Evolutionary conservation across 2,797 vertebrate species (phyloP).

Genomic region (Anniella stebbinsi): DNA sequence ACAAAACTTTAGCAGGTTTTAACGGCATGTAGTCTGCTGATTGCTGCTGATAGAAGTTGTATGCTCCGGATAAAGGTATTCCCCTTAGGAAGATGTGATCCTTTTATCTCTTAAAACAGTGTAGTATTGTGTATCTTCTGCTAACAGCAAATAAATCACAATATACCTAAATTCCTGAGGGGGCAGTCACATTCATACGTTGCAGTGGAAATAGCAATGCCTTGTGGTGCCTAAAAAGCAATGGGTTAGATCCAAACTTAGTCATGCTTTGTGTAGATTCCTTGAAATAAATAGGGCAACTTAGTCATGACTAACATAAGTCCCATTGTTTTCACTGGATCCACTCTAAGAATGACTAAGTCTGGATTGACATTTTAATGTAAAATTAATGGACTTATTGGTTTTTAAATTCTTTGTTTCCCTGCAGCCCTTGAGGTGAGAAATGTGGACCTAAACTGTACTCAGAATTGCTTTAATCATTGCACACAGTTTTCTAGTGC

Average conservation of each 20-base stretch:
- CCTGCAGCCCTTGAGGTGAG: conserved; percentile 62
- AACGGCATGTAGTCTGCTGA: not conserved
- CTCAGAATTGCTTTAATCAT: conserved; percentile 66
- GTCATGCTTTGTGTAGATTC: no score
- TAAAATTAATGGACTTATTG: not conserved
- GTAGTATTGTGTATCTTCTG: not conserved
- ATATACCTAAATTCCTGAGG: not conserved
- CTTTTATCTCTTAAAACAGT: not conserved
- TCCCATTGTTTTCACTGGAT: no score
- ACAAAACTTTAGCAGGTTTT: not conserved
- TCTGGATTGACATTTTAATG: no score
- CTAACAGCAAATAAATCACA: not conserved
- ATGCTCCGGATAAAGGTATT: not conserved
- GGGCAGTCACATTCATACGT: not conserved
- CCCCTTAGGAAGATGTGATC: not conserved
- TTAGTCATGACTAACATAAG: no score
- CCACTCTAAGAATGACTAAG: no score
- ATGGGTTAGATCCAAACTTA: no score
- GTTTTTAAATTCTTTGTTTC: not conserved
- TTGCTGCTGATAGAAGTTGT: not conserved
- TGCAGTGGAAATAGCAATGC: not conserved
- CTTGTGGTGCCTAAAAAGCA: not conserved
- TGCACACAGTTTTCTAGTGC: conserved; percentile 59
- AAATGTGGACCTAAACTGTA: conserved; percentile 66
- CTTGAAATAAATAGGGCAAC: no score